A percentile compares a stretch with the other conserved stretches of the same genome.
Evolutionary conservation across 2,113 vertebrate genomes (phyloP).

Genomic region (Ciconia maguari): DNA sequence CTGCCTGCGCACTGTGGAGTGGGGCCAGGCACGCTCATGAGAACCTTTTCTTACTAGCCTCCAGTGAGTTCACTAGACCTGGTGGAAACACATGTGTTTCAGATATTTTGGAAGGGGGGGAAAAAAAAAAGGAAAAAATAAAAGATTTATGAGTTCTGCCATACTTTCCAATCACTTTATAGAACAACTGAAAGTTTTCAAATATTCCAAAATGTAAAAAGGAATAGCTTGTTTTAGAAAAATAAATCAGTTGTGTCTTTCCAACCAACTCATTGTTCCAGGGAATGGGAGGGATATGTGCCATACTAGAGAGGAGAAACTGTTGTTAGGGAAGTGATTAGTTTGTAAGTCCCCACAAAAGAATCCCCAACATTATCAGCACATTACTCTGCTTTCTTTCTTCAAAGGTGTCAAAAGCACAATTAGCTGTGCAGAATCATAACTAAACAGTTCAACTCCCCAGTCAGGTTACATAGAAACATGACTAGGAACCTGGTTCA

Average conservation of each 20-base stretch:
- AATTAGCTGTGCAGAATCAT: not conserved
- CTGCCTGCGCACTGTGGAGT: not conserved
- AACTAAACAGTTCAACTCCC: not conserved
- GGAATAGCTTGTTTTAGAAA: not conserved
- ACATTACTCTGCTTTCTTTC: not conserved
- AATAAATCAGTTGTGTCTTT: not conserved
- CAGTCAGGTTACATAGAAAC: not conserved
- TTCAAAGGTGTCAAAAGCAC: not conserved
- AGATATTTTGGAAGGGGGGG: not conserved
- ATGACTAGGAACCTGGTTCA: not conserved
- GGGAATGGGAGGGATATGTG: not conserved
- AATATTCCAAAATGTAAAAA: not conserved
- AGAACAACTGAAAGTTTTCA: not conserved
- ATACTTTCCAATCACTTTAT: not conserved
- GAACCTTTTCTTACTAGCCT: not conserved
- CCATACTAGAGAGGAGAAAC: not conserved
- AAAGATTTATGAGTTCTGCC: not conserved
- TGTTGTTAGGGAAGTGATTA: not conserved
- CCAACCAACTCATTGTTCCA: not conserved
- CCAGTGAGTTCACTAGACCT: not conserved
- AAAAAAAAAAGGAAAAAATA: not conserved
- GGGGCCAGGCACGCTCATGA: rapidly evolving
- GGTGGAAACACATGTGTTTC: not conserved
- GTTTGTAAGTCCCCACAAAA: not conserved
- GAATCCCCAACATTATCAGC: not conserved